phyloP scores from a whole-genome alignment of 92 coral and sea anemone genomes.

The Isaurus tuberculatus region DNA sequence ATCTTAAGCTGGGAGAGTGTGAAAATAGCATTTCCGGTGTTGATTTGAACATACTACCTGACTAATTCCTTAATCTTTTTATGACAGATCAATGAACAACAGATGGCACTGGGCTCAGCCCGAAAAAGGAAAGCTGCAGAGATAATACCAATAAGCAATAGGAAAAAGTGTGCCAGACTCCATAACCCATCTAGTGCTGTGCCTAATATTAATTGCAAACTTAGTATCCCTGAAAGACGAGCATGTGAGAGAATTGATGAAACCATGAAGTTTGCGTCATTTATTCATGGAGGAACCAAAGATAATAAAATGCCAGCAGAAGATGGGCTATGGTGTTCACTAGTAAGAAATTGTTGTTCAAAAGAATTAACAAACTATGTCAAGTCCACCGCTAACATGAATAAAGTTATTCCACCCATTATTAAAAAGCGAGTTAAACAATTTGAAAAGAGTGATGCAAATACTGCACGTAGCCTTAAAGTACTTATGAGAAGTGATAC shows the following conservation, averaged over 20 bases:
- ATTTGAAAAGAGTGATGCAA: slow-evolving; percentile 7
- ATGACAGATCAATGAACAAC: not conserved
- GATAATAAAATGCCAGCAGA: slow-evolving; percentile 1
- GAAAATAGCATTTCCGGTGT: not conserved
- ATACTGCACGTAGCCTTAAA: slow-evolving; percentile 12
- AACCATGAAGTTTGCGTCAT: slow-evolving; percentile 5
- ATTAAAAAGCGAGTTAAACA: slow-evolving; percentile 6
- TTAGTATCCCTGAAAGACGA: slow-evolving; percentile 16
- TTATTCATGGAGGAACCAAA: slow-evolving; percentile 7
- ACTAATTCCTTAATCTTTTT: not conserved
- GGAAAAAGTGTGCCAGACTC: slow-evolving; percentile 9
- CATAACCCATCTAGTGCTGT: not conserved
- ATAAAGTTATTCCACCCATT: slow-evolving; percentile 7
- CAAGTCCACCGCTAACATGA: slow-evolving; percentile 4
- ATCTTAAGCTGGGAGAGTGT: not conserved
- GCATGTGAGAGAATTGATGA: slow-evolving; percentile 5
- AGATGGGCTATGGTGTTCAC: slow-evolving; percentile 15
- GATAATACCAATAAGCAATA: not conserved
- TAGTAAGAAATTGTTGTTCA: not conserved
- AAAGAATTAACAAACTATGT: not conserved
- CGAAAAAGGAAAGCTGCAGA: not conserved
- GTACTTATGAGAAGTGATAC: not conserved
- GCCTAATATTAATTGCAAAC: slow-evolving; percentile 1
- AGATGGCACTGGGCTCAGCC: slow-evolving; percentile 4
- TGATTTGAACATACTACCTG: slow-evolving; percentile 1